Percentiles rank a stretch among this genome's conserved stretches.
Conservation (phyloP, 1,140 invertebrate genomes). For the Trigoniulus corallinus region DNA sequence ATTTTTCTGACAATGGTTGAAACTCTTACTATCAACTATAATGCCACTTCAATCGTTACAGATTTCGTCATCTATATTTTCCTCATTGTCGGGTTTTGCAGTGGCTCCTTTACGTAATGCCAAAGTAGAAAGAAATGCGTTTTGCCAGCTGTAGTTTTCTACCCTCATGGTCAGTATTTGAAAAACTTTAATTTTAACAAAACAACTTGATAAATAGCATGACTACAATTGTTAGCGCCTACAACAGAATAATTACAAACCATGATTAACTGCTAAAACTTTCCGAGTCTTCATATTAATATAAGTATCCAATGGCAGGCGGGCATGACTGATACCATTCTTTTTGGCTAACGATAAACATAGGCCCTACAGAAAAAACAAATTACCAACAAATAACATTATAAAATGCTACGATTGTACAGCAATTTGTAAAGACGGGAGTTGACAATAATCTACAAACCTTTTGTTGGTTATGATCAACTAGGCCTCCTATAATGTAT, state of each 20-base stretch:
- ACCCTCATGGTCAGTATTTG: slow-evolving; percentile 67
- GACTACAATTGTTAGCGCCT: background rate
- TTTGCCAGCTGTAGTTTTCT: slow-evolving; percentile 64
- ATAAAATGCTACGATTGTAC: slow-evolving; percentile 5
- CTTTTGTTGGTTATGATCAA: slow-evolving; percentile 94
- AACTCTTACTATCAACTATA: too few relatives aligned
- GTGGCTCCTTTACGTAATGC: slow-evolving; percentile 48
- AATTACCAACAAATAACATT: slow-evolving; percentile 7
- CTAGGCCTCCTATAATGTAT: slow-evolving; percentile 91
- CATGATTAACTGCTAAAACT: slow-evolving; percentile 92
- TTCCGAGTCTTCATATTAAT: slow-evolving; percentile 83
- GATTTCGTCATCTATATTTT: background rate
- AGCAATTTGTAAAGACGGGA: background rate
- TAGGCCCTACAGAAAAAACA: slow-evolving; percentile 44
- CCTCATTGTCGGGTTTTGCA: slow-evolving; percentile 29
- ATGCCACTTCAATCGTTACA: too few relatives aligned
- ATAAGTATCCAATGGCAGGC: slow-evolving; percentile 76
- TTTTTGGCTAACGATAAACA: slow-evolving; percentile 64
- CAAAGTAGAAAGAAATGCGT: slow-evolving; percentile 61
- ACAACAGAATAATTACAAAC: slow-evolving; percentile 30
- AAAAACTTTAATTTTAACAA: slow-evolving; percentile 55
- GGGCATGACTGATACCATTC: slow-evolving; percentile 61
- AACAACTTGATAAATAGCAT: background rate
- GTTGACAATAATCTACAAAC: slow-evolving; percentile 33
- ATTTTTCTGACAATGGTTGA: too few relatives aligned